Base-by-base conservation (phyloP, 2,888 invertebrate genomes). In the Sycophila texana region DNA sequence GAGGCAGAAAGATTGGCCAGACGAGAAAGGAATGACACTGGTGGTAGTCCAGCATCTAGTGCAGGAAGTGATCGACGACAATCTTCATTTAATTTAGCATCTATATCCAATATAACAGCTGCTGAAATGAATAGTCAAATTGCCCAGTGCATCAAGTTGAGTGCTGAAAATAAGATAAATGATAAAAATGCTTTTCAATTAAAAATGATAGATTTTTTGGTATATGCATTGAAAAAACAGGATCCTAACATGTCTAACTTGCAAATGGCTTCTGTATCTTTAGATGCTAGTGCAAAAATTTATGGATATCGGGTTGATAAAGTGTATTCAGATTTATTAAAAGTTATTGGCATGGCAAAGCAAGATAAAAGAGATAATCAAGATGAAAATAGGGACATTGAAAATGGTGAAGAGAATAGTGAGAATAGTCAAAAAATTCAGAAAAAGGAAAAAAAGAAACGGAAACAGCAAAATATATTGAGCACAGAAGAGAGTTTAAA, bases 231-330 rank as follows among this genome's bases (percentile, higher is more conserved):
- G n/a, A 92, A 93, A 63, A 93, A 94, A 77, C 94, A 94, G 86
- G 94, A 95, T 87, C 92, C 93, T 4, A 93, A 94, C 10, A 92
- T 96, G 91, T 94, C 95, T 79, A 93, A 94, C 86, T 91, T 95
- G 70, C 94, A 96, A 93, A 94, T 96, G 18, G 97, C 96, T 1
- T 95, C 96, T 72, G 95, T 95, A 0, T 95, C 97, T 0, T 91
- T 98, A 66, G 98, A 98, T 89, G 97, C 97, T 0, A 96, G 97
- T n/a, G 94, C 96, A 0, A 96, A 96, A 88, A 97, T 98, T 72
- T 98, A 98, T 90, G 95, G 96, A 0, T 94, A 95, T 81, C 93
- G 98, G 81, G 98, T 98, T 0, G 98, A 98, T 90, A 95, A 94
- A 63, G 93, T 97, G 16, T 95, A 97, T 88, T 92, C 94, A 66